These are phyloP conservation scores for Pseudoatta argentina DNA, from an alignment of 1,140 invertebrate species.

Conservation along the genomic window DNA sequence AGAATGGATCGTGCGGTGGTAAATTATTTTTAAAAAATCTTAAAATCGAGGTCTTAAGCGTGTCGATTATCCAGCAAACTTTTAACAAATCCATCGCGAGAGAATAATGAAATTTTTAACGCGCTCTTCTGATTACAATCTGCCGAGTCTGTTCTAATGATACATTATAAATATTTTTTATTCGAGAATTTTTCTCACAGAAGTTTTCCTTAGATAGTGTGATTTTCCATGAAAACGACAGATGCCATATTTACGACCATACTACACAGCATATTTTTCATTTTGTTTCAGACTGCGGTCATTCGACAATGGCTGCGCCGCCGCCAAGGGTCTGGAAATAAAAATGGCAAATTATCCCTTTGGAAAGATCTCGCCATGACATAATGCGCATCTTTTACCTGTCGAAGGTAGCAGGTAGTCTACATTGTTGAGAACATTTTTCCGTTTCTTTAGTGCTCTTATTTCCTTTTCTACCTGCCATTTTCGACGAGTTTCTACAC, in stretches of 20 bases:
- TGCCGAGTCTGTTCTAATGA: neutral
- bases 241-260: conserved; percentile 45
- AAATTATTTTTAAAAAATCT: neutral
- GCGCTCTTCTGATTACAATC: neutral
- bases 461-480: neutral
- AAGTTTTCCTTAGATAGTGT: neutral
- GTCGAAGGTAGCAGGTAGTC: conserved; percentile 22
- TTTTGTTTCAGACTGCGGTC: neutral
- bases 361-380: conserved; percentile 1
- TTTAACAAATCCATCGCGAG: neutral
- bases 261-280: conserved; percentile 48
- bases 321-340: conserved; percentile 1
- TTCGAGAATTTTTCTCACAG: neutral
- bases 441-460: neutral
- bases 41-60: neutral
- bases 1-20: neutral
- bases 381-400: conserved; percentile 11
- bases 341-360: conserved; percentile 44
- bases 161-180: conserved; percentile 6
- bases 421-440: conserved; percentile 5
- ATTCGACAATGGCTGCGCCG: conserved; percentile 14
- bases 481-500: neutral
- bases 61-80: neutral
- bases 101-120: neutral
- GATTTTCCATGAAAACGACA: neutral